Evolutionary conservation across 35 echinoderm and acorn worm species (phyloP), one percentile per base, ranked within the genome.

Genomic region (Chiridota heheva): DNA sequence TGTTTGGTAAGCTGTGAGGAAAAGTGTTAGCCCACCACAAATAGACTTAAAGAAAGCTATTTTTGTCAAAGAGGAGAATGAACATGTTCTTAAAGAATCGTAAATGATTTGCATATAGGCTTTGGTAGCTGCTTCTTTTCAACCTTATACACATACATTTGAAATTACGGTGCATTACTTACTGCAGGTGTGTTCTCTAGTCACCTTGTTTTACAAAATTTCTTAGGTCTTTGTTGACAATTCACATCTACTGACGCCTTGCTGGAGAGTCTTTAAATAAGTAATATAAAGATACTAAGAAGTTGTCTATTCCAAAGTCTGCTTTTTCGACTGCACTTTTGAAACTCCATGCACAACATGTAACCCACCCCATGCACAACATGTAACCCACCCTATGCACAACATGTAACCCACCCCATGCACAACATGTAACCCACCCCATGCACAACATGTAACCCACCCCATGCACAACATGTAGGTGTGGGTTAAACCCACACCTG

Each of bases 71-170:
- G 60, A 63, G 60, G 27, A 29, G 17, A 16, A 63, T 6, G 16
- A 16, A 63, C 60, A 63, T 63, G 60, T 63, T 63, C 60, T 63
- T 63, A 29, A 63, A 63, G 7, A 63, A 63, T 63, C 31, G n/a
- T 63, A 29, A 22, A 63, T 63, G 60, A 63, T 63, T 63, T 63
- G 31, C 60, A 63, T 63, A 29, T 63, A 63, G 60, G 60, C 60
- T 63, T 63, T 63, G 60, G 60, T 63, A 63, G 60, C 31, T 63
- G 60, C 60, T 63, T 63, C n/a, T n/a, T 63, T 63, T 63, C 60
- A 63, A 63, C 60, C 60, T 63, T 63, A 63, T 63, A 16, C 60
- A 63, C 60, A 63, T 63, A 63, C 60, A 63, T 63, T 63, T 28
- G 27, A 63, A 63, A 7, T 8, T 12, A 63, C 31, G 60, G 60